A percentile compares a stretch with the other conserved stretches of the same genome.
These are phyloP conservation scores for Phymanthus crucifer DNA, from an alignment of 92 coral and sea anemone species.

Conservation along the genomic window DNA sequence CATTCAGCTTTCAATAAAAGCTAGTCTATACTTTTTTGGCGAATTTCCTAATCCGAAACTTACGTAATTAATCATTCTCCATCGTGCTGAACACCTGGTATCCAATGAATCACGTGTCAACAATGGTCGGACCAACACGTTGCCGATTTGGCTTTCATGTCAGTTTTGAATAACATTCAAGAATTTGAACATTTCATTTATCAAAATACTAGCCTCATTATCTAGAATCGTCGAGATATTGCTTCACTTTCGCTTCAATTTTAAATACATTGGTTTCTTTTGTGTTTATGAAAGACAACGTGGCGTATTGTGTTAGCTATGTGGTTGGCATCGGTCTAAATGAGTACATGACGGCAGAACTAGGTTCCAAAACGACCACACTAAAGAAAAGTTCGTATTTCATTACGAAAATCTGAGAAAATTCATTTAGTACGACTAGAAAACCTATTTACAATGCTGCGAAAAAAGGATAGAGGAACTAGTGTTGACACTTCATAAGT, in stretches of 20 bases:
- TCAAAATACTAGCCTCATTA: not conserved
- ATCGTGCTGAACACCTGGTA: slow-evolving; percentile 14
- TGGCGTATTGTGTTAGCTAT: not conserved
- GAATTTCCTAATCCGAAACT: not conserved
- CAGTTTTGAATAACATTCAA: not conserved
- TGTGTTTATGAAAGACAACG: not conserved
- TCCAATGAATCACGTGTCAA: not conserved
- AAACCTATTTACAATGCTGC: no score
- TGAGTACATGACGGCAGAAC: not conserved
- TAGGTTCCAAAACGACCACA: not conserved
- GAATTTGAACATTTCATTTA: not conserved
- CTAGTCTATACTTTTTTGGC: not conserved
- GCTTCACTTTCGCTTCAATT: not conserved
- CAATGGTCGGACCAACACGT: slow-evolving; percentile 1
- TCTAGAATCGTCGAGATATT: not conserved
- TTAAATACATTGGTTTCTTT: not conserved
- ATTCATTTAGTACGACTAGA: not conserved
- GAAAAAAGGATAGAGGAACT: no score
- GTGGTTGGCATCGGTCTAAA: not conserved
- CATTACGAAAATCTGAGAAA: not conserved
- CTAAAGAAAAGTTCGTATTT: not conserved
- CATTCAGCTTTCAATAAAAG: not conserved
- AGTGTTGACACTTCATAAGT: no score
- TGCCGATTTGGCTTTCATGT: not conserved
- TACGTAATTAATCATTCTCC: not conserved